Evolutionary conservation across 2,113 vertebrate species (phyloP), one percentile per base, ranked within the genome.

Genomic region (Rhabdomys dilectus): DNA sequence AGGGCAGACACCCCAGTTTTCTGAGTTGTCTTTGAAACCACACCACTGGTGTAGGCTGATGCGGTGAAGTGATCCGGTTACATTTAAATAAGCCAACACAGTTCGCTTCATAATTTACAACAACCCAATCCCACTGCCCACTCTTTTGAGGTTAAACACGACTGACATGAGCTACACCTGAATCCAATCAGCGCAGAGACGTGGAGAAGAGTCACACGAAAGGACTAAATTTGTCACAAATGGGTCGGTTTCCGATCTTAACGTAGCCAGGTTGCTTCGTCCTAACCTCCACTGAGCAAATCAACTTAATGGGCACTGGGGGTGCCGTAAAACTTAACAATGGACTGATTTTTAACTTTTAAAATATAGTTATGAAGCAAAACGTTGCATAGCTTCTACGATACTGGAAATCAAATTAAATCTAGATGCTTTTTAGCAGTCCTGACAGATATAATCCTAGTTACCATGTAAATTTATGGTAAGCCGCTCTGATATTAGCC

Each of bases 401-500:
- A 98, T 99, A 99, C 98, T 99, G 99, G 98, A 99, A 99, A 99
- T 99, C 99, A 99, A 99, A 99, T 99, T 99, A 99, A 99, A 99
- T 97, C 98, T 97, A 98, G 99, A 99, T 98, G 98, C 99, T 99
- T 99, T 99, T 99, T 99, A 99, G 98, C 98, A 99, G 98, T 98
- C 99, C 98, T 99, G 99, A 99, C 99, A 99, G 98, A 98, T 98
- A 98, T 99, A 99, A 99, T 99, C 99, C 99, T 98, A 97, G 99
- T 99, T 99, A 99, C 98, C 98, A 99, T 99, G 99, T 99, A 99
- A 99, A 99, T 99, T 99, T 99, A 99, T 99, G 99, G 99, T 99
- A 99, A 99, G 98, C 98, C 98, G 98, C 98, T 99, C 98, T 98
- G 98, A 99, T 99, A 99, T 99, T 99, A 99, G 99, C 98, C 99